Conservation (phyloP, 2,113 vertebrate genomes). For the Leptodactylus fuscus region DNA sequence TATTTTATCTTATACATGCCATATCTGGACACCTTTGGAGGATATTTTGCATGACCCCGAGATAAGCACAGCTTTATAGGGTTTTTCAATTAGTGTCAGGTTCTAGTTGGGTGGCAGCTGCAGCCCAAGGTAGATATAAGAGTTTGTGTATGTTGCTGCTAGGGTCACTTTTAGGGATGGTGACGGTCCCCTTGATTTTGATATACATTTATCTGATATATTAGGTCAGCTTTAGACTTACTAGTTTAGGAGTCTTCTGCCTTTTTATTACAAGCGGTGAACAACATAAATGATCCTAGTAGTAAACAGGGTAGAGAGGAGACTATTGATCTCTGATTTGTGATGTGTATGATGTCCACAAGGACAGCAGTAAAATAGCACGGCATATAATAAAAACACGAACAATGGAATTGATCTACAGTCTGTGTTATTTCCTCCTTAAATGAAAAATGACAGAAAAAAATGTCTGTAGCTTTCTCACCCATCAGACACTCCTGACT, state of each 20-base stretch:
- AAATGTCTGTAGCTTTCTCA: background rate
- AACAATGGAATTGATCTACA: constrained; percentile 9
- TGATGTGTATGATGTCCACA: background rate
- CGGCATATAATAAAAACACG: background rate
- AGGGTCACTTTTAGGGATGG: too few species aligned
- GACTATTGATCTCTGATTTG: constrained; percentile 1
- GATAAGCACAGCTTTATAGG: too few species aligned
- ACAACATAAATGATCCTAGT: background rate
- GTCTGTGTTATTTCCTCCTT: constrained; percentile 10
- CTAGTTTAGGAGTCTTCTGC: background rate
- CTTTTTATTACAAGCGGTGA: background rate
- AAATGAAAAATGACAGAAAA: background rate
- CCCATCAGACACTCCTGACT: background rate
- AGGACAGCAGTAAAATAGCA: background rate
- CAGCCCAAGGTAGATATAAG: too few species aligned
- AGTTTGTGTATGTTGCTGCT: too few species aligned
- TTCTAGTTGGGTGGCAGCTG: too few species aligned
- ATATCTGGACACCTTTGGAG: too few species aligned
- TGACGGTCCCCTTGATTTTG: too few species aligned
- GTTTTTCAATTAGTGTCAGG: too few species aligned
- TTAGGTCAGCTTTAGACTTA: background rate
- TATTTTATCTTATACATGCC: too few species aligned
- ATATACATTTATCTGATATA: background rate
- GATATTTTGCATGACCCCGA: too few species aligned
- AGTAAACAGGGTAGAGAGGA: background rate